Evolutionary conservation across 2,797 vertebrate genomes (phyloP), one percentile per base, ranked within the genome.

Genomic region (Stomatorhinus walkeri): DNA sequence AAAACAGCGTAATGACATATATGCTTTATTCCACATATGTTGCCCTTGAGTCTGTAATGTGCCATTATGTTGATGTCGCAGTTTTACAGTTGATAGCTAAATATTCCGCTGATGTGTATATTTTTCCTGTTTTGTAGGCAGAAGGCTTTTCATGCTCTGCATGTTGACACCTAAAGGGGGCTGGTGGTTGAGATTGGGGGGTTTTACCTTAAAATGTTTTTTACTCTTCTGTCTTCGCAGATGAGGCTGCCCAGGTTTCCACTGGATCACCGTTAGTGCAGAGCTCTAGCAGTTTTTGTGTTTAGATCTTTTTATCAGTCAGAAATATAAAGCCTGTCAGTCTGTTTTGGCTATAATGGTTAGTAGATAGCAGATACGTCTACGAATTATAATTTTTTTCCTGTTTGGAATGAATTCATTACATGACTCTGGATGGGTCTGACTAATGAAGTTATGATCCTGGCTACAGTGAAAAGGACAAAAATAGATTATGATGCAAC

Each of bases 401-500:
- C 72, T 79, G 36, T 79, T 43, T 79, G 40, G 36, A 40, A 14
- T 19, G 72, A 79, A 79, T 79, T 43, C 72, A 79, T 46, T 79
- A 79, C 36, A 46, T 43, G 72, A 19, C 36, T 46, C 40, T 79
- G 72, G 72, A 79, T 79, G 72, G 7, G 72, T 46, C 40, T 79
- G 72, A 40, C 72, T 79, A 79, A 79, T 79, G 72, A 79, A 79
- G 72, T 79, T 79, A 79, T 79, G 72, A 43, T 79, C 19, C 72
- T 40, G 72, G 32, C 36, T 79, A 79, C 28, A 5, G 36, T 40
- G 72, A 79, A 79, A 79, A 79, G 36, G 16, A 79, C 72, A 79
- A 79, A 79, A 79, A 79, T 79, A 79, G 72, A 79, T 79, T 79
- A 46, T 79, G 72, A 79, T 79, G 72, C 72, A 79, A 79, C 36